phyloP scores from a whole-genome alignment of 2,113 vertebrate genomes.

The Semicossyphus pulcher region DNA sequence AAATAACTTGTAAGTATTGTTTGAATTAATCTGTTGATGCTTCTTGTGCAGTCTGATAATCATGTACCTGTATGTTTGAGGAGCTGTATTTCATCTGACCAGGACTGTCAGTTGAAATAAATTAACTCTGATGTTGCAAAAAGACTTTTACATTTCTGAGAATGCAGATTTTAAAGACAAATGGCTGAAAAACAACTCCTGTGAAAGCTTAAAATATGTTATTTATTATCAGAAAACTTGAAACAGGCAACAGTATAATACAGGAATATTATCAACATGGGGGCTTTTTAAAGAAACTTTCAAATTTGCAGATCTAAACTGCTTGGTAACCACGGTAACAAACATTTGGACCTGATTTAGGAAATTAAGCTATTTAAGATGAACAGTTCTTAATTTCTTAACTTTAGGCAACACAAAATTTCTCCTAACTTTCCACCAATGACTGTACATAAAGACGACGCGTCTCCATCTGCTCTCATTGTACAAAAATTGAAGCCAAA shows the following conservation, averaged over 20 bases:
- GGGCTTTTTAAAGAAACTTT: too few species aligned
- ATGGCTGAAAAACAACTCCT: background rate
- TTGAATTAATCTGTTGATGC: constrained; percentile 16
- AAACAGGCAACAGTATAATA: background rate
- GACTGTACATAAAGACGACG: too few species aligned
- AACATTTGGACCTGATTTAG: too few species aligned
- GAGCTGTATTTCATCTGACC: background rate
- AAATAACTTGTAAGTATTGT: constrained; percentile 9
- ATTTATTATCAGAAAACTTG: background rate
- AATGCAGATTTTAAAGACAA: background rate
- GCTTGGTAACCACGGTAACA: too few species aligned
- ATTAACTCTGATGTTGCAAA: constrained; percentile 24
- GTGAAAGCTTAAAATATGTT: background rate
- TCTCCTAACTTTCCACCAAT: too few species aligned
- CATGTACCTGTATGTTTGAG: constrained; percentile 18
- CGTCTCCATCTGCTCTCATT: too few species aligned
- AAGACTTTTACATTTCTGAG: background rate
- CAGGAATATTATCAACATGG: background rate
- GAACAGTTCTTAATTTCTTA: too few species aligned
- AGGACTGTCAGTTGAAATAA: constrained; percentile 45
- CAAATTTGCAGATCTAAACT: too few species aligned
- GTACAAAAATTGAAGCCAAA: too few species aligned
- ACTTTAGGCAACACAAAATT: too few species aligned
- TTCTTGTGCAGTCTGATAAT: constrained; percentile 6
- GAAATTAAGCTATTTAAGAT: too few species aligned